Base-by-base conservation (phyloP, 2,113 vertebrate species). In the Vanacampus margaritifer region DNA sequence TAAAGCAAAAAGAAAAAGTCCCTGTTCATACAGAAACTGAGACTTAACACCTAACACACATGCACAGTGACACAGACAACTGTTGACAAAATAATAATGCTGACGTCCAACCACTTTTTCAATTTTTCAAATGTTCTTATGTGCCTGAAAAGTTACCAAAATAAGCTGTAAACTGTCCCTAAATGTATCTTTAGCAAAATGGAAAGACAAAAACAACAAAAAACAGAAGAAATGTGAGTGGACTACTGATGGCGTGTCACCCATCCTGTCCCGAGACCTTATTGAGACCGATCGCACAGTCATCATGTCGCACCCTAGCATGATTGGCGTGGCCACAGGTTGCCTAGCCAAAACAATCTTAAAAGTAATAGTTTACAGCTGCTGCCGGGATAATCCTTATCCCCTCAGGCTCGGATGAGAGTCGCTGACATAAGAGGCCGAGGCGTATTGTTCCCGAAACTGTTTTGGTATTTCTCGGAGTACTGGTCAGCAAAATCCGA, bases 291-390 rank as follows among this genome's bases (percentile, higher is more conserved):
- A 65, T 72, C 74, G 68, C 67, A 79, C 86, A 80, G 90, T 83
- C 91, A 81, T 93, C 88, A 82, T 76, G 87, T 91, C 92, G 94
- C 92, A 93, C 93, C 89, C 92, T 86, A 72, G 88, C 87, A 87
- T 95, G 93, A 95, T 89, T 94, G 93, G 93, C 93, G 86, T 74
- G 72, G 83, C 80, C 88, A 77, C 67, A 43, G 91, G 93, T 92
- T 77, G 82, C 79, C 62, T 77, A 74, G 75, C 81, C 73, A 56
- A 88, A 80, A 78, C 85, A 90, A 87, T 93, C 94, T 95, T 96
- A 93, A 95, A 95, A 96, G 95, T 92, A 90, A 93, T 93, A 91
- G 92, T 93, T 96, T 96, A 93, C 95, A 96, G 95, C 93, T 96
- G 94, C 92, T 88, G 79, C 63, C 73, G 56, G 75, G 84, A 75